These are phyloP conservation scores for Chalcis sispes DNA, from an alignment of 2,888 invertebrate species.

Conservation along the genomic window DNA sequence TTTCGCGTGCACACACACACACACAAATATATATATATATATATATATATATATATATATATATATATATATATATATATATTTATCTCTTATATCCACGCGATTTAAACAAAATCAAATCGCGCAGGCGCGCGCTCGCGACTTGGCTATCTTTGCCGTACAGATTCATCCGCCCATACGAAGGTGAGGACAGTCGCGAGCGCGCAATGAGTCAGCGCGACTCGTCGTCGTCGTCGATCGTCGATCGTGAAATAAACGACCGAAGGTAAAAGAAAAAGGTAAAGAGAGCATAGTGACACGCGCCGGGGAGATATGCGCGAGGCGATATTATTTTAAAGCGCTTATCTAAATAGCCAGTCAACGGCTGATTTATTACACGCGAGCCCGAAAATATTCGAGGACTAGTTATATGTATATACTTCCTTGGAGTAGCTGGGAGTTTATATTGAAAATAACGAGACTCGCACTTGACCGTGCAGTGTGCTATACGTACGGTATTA, in stretches of 20 bases:
- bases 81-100: too few relatives aligned
- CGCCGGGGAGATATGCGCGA: conserved; percentile 15
- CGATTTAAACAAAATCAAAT: too few relatives aligned
- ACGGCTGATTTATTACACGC: conserved; percentile 58
- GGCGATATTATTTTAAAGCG: conserved; percentile 54
- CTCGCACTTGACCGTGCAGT: conserved; percentile 25
- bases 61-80: too few relatives aligned
- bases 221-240: too few relatives aligned
- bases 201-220: conserved; percentile 28
- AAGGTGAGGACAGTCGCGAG: background rate
- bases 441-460: conserved; percentile 42
- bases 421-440: too few relatives aligned
- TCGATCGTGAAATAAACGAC: conserved; percentile 30
- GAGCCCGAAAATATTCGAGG: conserved; percentile 41
- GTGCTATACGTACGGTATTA: too few relatives aligned
- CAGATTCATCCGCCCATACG: background rate
- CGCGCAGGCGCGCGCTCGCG: background rate
- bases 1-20: background rate
- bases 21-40: background rate
- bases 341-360: conserved; percentile 57
- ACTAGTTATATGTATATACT: too few relatives aligned
- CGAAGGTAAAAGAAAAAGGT: background rate
- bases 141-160: background rate
- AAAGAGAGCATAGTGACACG: too few relatives aligned
- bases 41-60: too few relatives aligned